Conservation (phyloP, 2,113 vertebrate species). For the Cepphus grylle region DNA sequence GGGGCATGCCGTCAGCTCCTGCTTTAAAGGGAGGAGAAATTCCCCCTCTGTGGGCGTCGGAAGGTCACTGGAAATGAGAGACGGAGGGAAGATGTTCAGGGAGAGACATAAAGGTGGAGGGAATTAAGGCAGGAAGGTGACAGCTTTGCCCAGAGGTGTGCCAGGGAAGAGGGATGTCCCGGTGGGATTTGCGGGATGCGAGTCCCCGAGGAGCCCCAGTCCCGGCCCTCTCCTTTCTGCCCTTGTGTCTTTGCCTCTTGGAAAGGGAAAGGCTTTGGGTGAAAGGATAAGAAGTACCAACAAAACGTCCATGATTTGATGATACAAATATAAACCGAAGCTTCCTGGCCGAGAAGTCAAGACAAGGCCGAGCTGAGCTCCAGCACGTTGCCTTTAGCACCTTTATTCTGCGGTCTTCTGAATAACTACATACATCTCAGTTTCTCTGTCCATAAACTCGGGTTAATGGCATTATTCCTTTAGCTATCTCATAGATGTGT, state of each 20-base stretch:
- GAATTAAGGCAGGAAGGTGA: background rate
- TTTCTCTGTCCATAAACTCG: background rate
- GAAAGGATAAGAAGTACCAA: background rate
- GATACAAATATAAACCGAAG: background rate
- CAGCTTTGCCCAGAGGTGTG: background rate
- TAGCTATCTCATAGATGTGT: background rate
- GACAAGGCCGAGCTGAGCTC: background rate
- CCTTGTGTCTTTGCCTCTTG: background rate
- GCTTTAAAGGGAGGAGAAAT: background rate
- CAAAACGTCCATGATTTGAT: background rate
- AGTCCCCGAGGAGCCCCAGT: background rate
- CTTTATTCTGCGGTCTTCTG: background rate
- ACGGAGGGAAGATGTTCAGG: background rate
- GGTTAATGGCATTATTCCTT: background rate
- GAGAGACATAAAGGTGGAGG: background rate
- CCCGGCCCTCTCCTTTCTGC: background rate
- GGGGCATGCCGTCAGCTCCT: background rate
- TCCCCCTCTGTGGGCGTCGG: accelerated
- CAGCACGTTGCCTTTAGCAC: background rate
- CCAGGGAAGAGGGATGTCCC: background rate
- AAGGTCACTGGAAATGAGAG: background rate
- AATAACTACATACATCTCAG: background rate
- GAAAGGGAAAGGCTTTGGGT: background rate
- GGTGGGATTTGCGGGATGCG: accelerated
- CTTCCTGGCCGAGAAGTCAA: background rate